A percentile compares a stretch with the other conserved stretches of the same genome.
phyloP scores from a whole-genome alignment of 2,888 invertebrate species.

The Tanypteryx hageni region DNA sequence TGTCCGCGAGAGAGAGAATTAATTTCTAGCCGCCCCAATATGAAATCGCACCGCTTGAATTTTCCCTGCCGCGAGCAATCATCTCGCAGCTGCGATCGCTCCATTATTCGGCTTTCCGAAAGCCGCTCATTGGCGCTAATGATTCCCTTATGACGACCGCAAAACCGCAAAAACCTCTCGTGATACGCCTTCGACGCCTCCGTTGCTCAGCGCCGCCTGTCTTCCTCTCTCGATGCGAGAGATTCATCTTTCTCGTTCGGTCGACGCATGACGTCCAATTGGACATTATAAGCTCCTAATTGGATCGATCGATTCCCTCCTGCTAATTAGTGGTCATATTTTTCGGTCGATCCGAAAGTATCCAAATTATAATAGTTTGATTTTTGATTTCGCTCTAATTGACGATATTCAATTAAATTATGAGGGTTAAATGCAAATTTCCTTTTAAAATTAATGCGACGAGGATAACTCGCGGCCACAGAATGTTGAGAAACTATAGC shows the following conservation, averaged over 20 bases:
- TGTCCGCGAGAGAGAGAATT: too few species aligned
- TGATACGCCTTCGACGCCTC: not conserved
- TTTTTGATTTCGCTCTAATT: too few species aligned
- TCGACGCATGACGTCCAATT: constrained; percentile 32
- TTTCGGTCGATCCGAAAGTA: too few species aligned
- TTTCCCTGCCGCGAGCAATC: too few species aligned
- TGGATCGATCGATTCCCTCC: constrained; percentile 5
- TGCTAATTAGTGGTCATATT: not conserved
- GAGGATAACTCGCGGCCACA: too few species aligned
- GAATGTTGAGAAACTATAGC: too few species aligned
- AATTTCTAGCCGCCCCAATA: not conserved
- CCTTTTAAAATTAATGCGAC: too few species aligned
- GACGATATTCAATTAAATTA: too few species aligned
- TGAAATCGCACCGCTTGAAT: too few species aligned
- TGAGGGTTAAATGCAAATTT: too few species aligned
- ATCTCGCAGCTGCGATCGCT: not conserved
- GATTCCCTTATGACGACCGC: not conserved
- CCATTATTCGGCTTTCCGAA: not conserved
- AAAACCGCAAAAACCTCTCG: constrained; percentile 39
- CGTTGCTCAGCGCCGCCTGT: not conserved
- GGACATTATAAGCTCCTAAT: constrained; percentile 15
- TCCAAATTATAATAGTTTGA: too few species aligned
- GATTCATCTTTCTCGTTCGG: not conserved
- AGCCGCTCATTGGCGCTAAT: constrained; percentile 36
- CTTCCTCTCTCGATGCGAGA: not conserved